Conservation (phyloP, 2,888 invertebrate species). For the Athetis lepigone region DNA sequence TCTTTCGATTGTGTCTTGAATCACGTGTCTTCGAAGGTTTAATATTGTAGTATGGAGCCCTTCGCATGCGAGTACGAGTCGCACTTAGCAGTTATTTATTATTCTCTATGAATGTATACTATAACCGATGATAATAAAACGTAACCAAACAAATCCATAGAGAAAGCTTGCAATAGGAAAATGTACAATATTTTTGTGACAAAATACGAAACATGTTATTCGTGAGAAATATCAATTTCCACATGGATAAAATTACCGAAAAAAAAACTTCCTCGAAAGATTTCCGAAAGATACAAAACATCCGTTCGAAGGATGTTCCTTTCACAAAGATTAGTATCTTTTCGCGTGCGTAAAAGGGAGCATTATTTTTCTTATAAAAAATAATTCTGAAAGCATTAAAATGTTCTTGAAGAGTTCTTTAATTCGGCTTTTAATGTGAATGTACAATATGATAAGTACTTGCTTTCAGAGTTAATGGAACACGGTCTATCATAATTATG, state of each 20-base stretch:
- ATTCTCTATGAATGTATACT: too few species aligned
- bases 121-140: not conserved
- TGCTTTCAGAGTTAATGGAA: conserved; percentile 47
- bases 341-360: conserved; percentile 11
- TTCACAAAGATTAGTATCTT: conserved; percentile 41
- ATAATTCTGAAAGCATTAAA: conserved; percentile 38
- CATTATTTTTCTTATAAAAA: conserved; percentile 34
- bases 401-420: conserved; percentile 21
- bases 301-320: conserved; percentile 23
- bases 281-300: conserved; percentile 21
- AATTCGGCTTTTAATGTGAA: conserved; percentile 51
- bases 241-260: conserved; percentile 15
- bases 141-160: not conserved
- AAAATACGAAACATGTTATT: conserved; percentile 8
- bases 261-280: conserved; percentile 12
- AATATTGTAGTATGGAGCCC: too few species aligned
- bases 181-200: conserved; percentile 18
- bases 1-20: too few species aligned
- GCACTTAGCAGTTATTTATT: too few species aligned
- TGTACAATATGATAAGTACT: conserved; percentile 37
- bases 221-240: conserved; percentile 40
- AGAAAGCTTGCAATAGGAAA: conserved; percentile 7
- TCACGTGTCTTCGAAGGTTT: too few species aligned
- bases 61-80: too few species aligned
- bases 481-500: conserved; percentile 40